A percentile compares a stretch with the other conserved stretches of the same genome.
Conservation (phyloP, 2,888 invertebrate genomes). For the Beris chalybata region DNA sequence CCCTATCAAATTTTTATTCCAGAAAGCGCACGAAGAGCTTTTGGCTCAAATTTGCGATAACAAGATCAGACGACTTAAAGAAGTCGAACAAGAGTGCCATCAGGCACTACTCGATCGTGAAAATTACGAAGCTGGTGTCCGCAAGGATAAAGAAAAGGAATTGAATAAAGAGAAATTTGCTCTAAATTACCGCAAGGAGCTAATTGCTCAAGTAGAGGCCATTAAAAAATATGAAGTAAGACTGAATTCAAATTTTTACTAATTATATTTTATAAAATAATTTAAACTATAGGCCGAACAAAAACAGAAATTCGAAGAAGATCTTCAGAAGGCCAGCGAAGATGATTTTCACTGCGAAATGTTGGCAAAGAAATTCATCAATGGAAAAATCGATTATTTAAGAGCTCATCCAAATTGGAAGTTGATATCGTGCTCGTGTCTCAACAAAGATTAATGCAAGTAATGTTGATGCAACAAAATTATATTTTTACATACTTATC, state of each 20-base stretch:
- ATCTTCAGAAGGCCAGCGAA: slow-evolving; percentile 25
- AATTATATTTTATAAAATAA: slow-evolving; percentile 9
- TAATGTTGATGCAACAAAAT: background rate
- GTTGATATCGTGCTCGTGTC: slow-evolving; percentile 27
- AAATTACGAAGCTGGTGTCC: slow-evolving; percentile 4
- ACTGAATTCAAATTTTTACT: background rate
- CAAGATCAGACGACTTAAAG: slow-evolving; percentile 13
- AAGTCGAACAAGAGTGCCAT: slow-evolving; percentile 17
- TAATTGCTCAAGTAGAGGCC: slow-evolving; percentile 27
- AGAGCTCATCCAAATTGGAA: slow-evolving; percentile 35
- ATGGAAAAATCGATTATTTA: slow-evolving; percentile 28
- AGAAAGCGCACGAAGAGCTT: slow-evolving; percentile 33
- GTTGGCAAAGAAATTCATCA: slow-evolving; percentile 31
- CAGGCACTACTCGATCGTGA: slow-evolving; percentile 10
- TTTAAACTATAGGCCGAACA: slow-evolving; percentile 19
- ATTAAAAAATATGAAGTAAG: slow-evolving; percentile 22
- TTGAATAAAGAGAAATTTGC: background rate
- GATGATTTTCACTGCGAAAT: slow-evolving; percentile 26
- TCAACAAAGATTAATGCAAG: background rate
- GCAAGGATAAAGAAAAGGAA: slow-evolving; percentile 14
- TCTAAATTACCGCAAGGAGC: slow-evolving; percentile 12
- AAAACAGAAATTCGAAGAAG: slow-evolving; percentile 25
- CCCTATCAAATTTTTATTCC: background rate
- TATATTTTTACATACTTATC: background rate
- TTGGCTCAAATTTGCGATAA: slow-evolving; percentile 31